Conservation (phyloP, 2,797 vertebrate genomes). For the Paratrypauchen microcephalus region DNA sequence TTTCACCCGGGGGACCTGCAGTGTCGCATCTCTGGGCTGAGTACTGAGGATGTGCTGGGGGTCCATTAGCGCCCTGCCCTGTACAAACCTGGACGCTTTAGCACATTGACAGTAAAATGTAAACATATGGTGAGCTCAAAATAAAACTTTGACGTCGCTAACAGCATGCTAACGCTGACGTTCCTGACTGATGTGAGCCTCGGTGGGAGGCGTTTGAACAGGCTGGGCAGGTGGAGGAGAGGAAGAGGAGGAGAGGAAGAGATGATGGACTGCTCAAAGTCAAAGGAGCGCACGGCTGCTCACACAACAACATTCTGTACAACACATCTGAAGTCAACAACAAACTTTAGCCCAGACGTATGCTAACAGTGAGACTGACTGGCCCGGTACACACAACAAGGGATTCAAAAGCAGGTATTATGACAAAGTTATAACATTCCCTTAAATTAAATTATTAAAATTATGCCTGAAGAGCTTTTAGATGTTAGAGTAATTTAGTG, state of each 20-base stretch:
- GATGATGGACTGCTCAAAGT: slow-evolving; percentile 35
- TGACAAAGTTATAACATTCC: no score
- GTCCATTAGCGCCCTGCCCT: slow-evolving; percentile 45
- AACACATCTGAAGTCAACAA: neutral
- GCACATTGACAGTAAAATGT: neutral
- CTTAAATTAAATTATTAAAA: no score
- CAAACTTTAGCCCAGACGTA: slow-evolving; percentile 4
- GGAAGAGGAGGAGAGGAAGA: slow-evolving; percentile 33
- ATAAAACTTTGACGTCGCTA: slow-evolving; percentile 1
- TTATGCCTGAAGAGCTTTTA: no score
- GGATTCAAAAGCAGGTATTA: neutral
- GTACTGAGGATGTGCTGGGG: slow-evolving; percentile 6
- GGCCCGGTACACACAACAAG: neutral
- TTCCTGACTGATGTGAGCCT: slow-evolving; percentile 28
- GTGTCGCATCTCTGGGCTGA: slow-evolving; percentile 41
- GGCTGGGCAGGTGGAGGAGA: slow-evolving; percentile 20
- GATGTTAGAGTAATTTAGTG: no score
- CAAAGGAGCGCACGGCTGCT: slow-evolving; percentile 25
- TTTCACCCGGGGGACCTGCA: no score
- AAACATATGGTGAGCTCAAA: slow-evolving; percentile 12
- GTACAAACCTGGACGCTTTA: neutral
- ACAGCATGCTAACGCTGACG: slow-evolving; percentile 2
- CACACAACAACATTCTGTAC: slow-evolving; percentile 14
- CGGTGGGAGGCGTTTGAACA: slow-evolving; percentile 21
- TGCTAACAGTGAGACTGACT: neutral